Evolutionary conservation across 2,797 vertebrate genomes (phyloP), one percentile per base, ranked within the genome.

Genomic region (Bovichtus diacanthus): DNA sequence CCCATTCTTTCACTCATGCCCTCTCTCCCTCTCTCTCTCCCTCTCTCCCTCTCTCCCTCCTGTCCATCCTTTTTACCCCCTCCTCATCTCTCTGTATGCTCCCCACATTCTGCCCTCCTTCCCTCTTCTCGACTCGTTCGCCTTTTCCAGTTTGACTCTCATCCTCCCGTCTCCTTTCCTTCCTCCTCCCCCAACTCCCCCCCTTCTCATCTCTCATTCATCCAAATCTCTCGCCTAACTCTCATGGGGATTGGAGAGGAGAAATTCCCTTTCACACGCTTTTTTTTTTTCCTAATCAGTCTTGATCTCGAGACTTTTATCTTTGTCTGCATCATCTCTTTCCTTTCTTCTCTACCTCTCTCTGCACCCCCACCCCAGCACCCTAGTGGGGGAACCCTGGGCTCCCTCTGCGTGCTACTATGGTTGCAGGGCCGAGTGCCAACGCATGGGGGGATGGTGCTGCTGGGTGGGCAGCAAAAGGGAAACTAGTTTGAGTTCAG

Each of bases 401-500:
- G 50, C 76, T 78, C 73, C 78, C 51, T 59, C 61, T 60, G 56
- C 19, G 38, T 62, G 76, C 82, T 73, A 25, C 75, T 76, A 16
- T 85, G 85, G 83, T 76, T 84, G 73, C 83, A 78, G 70, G 76
- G 72, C 81, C 9, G 3, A 31, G 71, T 80, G 82, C 84, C 88
- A 88, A 29, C n/a, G n/a, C 62, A 34, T 41, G 18, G 51, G 63
- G 81, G 74, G 74, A 58, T 27, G 19, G n/a, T n/a, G 56, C 70
- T 71, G 55, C 50, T 49, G n/a, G 34, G 16, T 51, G 43, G 60
- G 64, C 31, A 19, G 66, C 46, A 50, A 60, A 34, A 36, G 25
- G 56, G 21, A 55, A 76, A 74, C 51, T 65, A 36, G 66, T 54
- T 70, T 58, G 60, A 63, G 61, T 76, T 64, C 8, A 81, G 6